phyloP scores from a whole-genome alignment of 1,140 invertebrate genomes.

The Ooceraea biroi region DNA sequence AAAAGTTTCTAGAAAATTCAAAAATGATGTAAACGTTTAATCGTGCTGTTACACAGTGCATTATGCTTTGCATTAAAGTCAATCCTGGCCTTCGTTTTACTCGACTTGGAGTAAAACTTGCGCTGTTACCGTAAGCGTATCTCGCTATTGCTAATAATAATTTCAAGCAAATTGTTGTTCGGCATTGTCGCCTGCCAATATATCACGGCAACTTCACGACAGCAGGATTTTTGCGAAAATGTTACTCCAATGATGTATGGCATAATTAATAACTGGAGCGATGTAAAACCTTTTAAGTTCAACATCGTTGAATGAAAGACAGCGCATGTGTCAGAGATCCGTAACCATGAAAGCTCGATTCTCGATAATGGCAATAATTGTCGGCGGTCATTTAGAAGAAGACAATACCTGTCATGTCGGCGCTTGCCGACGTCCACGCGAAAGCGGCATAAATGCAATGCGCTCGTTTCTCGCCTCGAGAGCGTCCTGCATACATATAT shows the following conservation, averaged over 20 bases:
- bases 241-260: neutral
- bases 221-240: constrained; percentile 8
- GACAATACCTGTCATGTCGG: constrained; percentile 55
- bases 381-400: constrained; percentile 22
- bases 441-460: constrained; percentile 54
- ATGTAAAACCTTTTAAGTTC: constrained; percentile 17
- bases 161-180: constrained; percentile 18
- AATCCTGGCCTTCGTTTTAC: neutral
- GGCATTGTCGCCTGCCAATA: constrained; percentile 27
- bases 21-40: neutral
- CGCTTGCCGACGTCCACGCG: neutral
- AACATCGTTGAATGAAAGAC: constrained; percentile 35
- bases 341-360: constrained; percentile 52
- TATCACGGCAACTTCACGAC: neutral
- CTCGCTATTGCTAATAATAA: constrained; percentile 28
- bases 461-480: constrained; percentile 44
- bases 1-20: too few species aligned
- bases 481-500: neutral
- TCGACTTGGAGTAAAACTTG: neutral
- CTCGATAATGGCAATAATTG: constrained; percentile 63
- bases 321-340: constrained; percentile 20
- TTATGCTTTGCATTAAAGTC: neutral
- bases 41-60: neutral
- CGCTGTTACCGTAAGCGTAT: neutral
- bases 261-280: constrained; percentile 30